phyloP scores from a whole-genome alignment of 2,113 vertebrate genomes.

The Empidonax traillii region DNA sequence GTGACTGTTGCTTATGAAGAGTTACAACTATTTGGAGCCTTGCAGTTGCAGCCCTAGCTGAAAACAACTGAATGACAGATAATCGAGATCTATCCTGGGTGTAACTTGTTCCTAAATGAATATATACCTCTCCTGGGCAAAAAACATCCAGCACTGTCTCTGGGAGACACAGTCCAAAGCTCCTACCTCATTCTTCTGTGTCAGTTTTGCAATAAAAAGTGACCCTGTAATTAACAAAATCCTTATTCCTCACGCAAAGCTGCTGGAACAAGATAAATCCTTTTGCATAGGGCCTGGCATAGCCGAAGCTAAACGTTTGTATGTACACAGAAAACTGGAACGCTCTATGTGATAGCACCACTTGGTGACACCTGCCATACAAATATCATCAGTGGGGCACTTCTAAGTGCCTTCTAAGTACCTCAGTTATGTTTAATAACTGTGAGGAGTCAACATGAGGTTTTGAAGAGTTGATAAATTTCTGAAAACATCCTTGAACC shows the following conservation, averaged over 20 bases:
- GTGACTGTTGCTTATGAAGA: background rate
- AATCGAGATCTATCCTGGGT: background rate
- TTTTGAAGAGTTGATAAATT: background rate
- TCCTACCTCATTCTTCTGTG: background rate
- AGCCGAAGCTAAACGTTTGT: background rate
- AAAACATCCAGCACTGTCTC: background rate
- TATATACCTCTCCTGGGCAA: background rate
- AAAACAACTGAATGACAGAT: background rate
- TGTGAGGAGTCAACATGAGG: background rate
- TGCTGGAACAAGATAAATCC: background rate
- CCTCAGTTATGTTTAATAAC: background rate
- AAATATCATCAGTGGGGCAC: background rate
- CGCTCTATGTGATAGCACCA: background rate
- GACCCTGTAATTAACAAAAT: background rate
- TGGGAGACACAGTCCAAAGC: background rate
- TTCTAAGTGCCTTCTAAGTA: background rate
- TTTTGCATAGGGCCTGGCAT: background rate
- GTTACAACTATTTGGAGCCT: background rate
- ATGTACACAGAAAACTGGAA: fast-evolving
- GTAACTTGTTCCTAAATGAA: background rate
- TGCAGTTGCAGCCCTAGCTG: background rate
- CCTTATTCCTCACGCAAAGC: background rate
- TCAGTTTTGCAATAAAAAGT: background rate
- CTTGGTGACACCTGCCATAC: background rate
- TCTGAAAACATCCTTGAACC: background rate